Conservation (phyloP, 2,888 invertebrate genomes). For the Noctua janthe region DNA sequence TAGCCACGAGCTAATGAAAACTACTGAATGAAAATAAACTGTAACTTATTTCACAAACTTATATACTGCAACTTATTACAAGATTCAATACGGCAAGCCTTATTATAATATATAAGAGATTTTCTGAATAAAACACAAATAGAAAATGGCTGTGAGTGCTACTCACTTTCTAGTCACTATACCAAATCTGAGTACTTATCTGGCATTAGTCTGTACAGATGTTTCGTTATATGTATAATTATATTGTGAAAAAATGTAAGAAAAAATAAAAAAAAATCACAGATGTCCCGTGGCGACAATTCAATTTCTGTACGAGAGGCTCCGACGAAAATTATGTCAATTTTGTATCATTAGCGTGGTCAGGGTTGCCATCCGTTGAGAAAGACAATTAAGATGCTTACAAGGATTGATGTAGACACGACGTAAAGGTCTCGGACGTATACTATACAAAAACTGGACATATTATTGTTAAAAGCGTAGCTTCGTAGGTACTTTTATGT, state of each 20-base stretch:
- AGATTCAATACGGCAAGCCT: background rate
- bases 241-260: slow-evolving; percentile 18
- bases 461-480: background rate
- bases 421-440: background rate
- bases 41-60: background rate
- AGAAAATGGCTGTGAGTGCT: background rate
- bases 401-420: background rate
- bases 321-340: slow-evolving; percentile 77
- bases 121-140: background rate
- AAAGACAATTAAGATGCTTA: slow-evolving; percentile 15
- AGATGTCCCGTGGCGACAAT: slow-evolving; percentile 69
- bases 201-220: background rate
- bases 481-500: background rate
- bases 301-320: slow-evolving; percentile 71
- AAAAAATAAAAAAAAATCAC: slow-evolving; percentile 58
- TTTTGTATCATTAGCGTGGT: slow-evolving; percentile 76
- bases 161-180: background rate
- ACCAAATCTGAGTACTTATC: background rate
- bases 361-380: slow-evolving; percentile 53
- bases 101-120: background rate
- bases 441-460: background rate
- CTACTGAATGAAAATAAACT: background rate
- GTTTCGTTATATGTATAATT: slow-evolving; percentile 4
- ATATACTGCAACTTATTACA: background rate
- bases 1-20: background rate